Evolutionary conservation across 2,797 vertebrate genomes (phyloP), one percentile per base, ranked within the genome.

Genomic region (Propithecus deckenii): DNA sequence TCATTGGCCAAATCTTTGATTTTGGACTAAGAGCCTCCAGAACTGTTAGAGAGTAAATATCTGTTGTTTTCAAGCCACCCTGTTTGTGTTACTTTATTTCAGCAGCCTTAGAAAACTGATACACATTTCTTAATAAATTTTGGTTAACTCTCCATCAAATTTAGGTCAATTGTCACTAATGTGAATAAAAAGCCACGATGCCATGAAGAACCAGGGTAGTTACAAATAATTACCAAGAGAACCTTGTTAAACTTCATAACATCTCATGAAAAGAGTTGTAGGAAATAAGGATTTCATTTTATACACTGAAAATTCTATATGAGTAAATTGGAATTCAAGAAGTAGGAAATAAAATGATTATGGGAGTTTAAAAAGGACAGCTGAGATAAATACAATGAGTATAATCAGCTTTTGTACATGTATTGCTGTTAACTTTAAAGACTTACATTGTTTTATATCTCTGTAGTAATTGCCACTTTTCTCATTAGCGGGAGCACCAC

Each of bases 381-480:
- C 61, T 83, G 93, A 72, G 32, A 46, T 63, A 69, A 91, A 86
- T 43, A 28, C 89, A 91, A 71, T 12, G 7, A 18, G 25, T 46
- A 32, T 22, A 85, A 93, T 61, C 30, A 91, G 17, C 5, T 86
- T 72, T 61, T 89, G 7, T 50, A 57, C 59, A 80, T 67, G 18
- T n/a, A 59, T 69, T 81, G 25, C 61, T 79, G 50, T 94, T 55
- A 88, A 86, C 32, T 94, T 92, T 75, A 95, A 96, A 94, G n/a
- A 94, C 95, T 97, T 72, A 97, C 97, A 95, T 38, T 96, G 72
- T 63, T 91, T 97, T 76, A 69, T 57, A 38, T 96, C 94, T 97
- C 80, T 96, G 52, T 48, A 97, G 80, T 84, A 14, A 80, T 97
- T 55, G 5, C 25, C 75, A 61, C 4, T 87, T 91, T 97, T 95